Percentiles rank a stretch among this genome's conserved stretches.
Evolutionary conservation across 2,888 invertebrate genomes (phyloP).

Genomic region (Calliphora vomitoria): DNA sequence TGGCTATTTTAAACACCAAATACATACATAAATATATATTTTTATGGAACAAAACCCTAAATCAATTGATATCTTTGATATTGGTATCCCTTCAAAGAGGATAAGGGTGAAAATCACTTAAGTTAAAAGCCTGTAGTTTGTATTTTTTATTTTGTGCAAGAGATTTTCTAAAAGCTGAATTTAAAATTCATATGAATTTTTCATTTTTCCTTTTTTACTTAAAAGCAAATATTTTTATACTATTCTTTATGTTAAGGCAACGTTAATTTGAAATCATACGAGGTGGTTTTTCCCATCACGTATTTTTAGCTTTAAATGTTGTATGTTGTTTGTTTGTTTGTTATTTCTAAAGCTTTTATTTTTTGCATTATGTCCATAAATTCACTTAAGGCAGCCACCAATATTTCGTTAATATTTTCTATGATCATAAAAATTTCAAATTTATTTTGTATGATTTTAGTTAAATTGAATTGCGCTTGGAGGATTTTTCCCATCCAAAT

Average conservation of each 20-base stretch:
- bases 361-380: constrained; percentile 56
- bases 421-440: constrained; percentile 63
- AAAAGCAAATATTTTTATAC: constrained; percentile 52
- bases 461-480: constrained; percentile 56
- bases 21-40: constrained; percentile 1
- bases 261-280: constrained; percentile 41
- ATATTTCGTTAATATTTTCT: constrained; percentile 67
- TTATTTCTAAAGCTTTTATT: not conserved
- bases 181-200: constrained; percentile 68
- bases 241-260: not conserved
- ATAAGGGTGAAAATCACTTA: constrained; percentile 65
- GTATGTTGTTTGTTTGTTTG: not conserved
- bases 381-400: constrained; percentile 54
- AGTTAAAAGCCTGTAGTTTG: constrained; percentile 62
- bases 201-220: constrained; percentile 40
- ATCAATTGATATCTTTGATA: constrained; percentile 55
- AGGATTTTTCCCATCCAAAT: constrained; percentile 42
- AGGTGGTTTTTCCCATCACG: constrained; percentile 47
- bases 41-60: constrained; percentile 22
- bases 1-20: constrained; percentile 5
- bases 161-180: constrained; percentile 25
- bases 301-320: constrained; percentile 41
- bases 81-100: not conserved
- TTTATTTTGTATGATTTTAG: constrained; percentile 61
- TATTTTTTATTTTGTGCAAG: not conserved